phyloP scores from a whole-genome alignment of 2,113 vertebrate species.

The Pachycephala philippinensis region DNA sequence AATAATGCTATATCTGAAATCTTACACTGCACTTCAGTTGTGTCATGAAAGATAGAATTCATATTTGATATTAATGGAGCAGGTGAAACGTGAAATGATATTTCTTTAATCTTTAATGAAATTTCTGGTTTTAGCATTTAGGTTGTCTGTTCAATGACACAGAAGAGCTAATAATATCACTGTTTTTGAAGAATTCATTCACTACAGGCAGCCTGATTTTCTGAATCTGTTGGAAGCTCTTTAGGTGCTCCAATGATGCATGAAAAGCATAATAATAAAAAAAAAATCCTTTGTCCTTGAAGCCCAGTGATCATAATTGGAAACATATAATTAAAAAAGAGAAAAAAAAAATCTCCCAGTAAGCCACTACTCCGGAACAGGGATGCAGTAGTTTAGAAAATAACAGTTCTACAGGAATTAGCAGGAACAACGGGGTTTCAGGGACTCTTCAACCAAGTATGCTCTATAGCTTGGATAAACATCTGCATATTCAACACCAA shows the following conservation, averaged over 20 bases:
- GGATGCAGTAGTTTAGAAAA: neutral
- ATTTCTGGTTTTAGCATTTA: slow-evolving; percentile 64
- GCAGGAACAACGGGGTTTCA: neutral
- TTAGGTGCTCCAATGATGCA: slow-evolving; percentile 33
- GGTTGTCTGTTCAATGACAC: slow-evolving; percentile 42
- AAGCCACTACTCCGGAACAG: neutral
- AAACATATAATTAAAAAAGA: slow-evolving; percentile 23
- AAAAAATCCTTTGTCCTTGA: neutral
- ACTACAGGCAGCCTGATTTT: slow-evolving; percentile 33
- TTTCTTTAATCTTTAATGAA: slow-evolving; percentile 70
- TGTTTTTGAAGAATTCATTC: slow-evolving; percentile 48
- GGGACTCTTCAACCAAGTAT: neutral
- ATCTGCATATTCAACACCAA: neutral
- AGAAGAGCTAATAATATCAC: slow-evolving; percentile 61
- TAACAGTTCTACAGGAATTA: neutral
- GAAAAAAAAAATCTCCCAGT: neutral
- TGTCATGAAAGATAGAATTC: slow-evolving; percentile 33
- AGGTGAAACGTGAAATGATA: slow-evolving; percentile 68
- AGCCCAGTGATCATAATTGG: neutral
- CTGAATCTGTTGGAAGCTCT: slow-evolving; percentile 15
- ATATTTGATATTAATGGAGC: slow-evolving; percentile 63
- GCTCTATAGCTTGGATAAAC: neutral
- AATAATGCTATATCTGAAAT: slow-evolving; percentile 33
- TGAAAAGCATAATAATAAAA: slow-evolving; percentile 6
- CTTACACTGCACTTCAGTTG: slow-evolving; percentile 43